These are phyloP conservation scores for Amiota mariae DNA, from an alignment of 2,888 invertebrate genomes.

Conservation along the genomic window DNA sequence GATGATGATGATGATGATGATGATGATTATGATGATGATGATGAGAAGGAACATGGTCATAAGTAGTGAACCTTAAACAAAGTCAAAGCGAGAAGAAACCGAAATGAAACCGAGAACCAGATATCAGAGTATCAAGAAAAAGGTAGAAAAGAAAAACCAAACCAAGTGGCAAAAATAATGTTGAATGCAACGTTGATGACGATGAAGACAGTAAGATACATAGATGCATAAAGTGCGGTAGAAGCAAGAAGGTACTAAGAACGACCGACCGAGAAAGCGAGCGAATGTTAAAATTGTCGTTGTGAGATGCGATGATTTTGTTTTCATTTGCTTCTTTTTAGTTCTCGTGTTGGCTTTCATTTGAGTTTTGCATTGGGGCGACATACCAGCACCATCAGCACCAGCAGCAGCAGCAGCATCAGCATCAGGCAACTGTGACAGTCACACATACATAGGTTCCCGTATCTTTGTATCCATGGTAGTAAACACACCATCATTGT, in stretches of 20 bases:
- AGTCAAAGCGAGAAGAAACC: conserved; percentile 49
- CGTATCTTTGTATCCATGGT: not conserved
- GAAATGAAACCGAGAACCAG: not conserved
- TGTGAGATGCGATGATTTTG: conserved; percentile 23
- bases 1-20: too few species aligned
- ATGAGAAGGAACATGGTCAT: too few species aligned
- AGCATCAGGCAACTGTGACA: not conserved
- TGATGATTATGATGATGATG: too few species aligned
- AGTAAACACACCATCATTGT: conserved; percentile 44
- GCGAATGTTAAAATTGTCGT: conserved; percentile 57
- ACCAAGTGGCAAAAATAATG: conserved; percentile 66
- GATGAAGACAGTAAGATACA: conserved; percentile 20
- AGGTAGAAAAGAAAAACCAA: conserved; percentile 50
- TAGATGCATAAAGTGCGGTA: not conserved
- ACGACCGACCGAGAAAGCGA: conserved; percentile 61
- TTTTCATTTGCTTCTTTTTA: conserved; percentile 22
- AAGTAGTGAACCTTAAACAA: conserved; percentile 60
- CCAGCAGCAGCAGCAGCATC: not conserved
- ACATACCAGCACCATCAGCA: not conserved
- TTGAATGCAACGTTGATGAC: conserved; percentile 56
- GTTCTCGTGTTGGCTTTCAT: conserved; percentile 1
- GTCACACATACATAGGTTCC: not conserved
- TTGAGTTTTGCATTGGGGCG: not conserved
- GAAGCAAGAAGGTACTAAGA: conserved; percentile 25
- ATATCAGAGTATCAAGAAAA: not conserved